phyloP scores from a whole-genome alignment of 2,113 vertebrate genomes.

The Crotophaga sulcirostris region DNA sequence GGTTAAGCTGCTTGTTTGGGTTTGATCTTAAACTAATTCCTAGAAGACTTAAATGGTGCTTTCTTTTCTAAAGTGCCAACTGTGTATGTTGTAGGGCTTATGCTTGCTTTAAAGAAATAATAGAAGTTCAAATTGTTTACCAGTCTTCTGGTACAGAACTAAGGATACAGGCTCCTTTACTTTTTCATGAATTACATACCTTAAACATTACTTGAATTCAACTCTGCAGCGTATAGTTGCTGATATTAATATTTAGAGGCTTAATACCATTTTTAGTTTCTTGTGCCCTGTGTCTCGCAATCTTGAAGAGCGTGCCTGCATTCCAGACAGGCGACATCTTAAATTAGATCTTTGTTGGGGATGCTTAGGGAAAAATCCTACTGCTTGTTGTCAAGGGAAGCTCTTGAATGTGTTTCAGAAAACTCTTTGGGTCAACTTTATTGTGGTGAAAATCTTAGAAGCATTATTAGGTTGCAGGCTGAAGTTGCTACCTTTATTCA shows the following conservation, averaged over 20 bases:
- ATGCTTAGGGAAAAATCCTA: not conserved
- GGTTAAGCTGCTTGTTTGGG: not conserved
- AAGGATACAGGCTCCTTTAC: not conserved
- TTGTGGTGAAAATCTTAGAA: constrained; percentile 22
- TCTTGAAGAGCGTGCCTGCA: not conserved
- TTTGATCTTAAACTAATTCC: not conserved
- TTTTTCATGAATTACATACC: not conserved
- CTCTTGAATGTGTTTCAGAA: not conserved
- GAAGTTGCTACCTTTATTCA: not conserved
- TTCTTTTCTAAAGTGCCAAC: not conserved
- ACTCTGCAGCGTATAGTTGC: not conserved
- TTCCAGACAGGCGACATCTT: constrained; percentile 53
- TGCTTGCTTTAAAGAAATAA: not conserved
- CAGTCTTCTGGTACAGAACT: not conserved
- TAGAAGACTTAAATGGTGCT: not conserved
- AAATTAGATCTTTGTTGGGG: constrained; percentile 51
- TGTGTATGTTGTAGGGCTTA: not conserved
- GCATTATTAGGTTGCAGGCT: not conserved
- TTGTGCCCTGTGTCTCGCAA: not conserved
- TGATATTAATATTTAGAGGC: not conserved
- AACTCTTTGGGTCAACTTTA: not conserved
- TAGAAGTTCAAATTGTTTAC: not conserved
- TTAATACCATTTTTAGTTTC: constrained; percentile 18
- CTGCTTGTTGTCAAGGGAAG: not conserved
- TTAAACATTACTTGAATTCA: not conserved